Conservation (phyloP, 2,888 invertebrate genomes). For the Morinoia aosen region DNA sequence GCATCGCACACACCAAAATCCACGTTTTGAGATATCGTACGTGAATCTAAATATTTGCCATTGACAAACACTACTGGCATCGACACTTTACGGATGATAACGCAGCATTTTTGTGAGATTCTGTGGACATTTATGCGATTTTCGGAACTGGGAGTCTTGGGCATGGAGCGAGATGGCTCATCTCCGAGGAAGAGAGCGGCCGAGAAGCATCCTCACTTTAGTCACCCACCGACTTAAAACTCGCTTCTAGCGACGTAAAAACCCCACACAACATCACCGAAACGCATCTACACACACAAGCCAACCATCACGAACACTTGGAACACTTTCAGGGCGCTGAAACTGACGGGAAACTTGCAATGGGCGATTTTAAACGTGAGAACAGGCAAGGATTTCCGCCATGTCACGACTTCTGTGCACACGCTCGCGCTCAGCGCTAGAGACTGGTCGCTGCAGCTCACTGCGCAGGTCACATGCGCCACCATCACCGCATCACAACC, state of each 20-base stretch:
- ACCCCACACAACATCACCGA: not conserved
- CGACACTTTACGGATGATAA: not conserved
- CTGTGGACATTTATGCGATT: not conserved
- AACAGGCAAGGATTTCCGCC: not conserved
- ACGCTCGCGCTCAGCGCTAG: not conserved
- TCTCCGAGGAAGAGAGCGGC: conserved; percentile 1
- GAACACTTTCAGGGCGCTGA: not conserved
- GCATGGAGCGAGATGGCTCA: conserved; percentile 15
- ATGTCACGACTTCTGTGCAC: not conserved
- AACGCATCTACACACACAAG: not conserved
- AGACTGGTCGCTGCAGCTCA: not conserved
- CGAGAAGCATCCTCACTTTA: conserved; percentile 9
- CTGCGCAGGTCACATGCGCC: conserved; percentile 24
- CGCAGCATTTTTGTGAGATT: not conserved
- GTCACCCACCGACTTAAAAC: not conserved
- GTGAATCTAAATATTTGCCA: not conserved
- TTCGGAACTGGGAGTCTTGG: not conserved
- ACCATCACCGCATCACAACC: not conserved
- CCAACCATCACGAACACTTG: not conserved
- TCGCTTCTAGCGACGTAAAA: not conserved
- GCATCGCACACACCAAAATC: not conserved
- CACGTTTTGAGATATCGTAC: not conserved
- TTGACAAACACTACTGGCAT: not conserved
- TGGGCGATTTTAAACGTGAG: not conserved
- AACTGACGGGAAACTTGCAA: not conserved